phyloP scores from a whole-genome alignment of 2,888 invertebrate species.

The Apotomis turbidana region DNA sequence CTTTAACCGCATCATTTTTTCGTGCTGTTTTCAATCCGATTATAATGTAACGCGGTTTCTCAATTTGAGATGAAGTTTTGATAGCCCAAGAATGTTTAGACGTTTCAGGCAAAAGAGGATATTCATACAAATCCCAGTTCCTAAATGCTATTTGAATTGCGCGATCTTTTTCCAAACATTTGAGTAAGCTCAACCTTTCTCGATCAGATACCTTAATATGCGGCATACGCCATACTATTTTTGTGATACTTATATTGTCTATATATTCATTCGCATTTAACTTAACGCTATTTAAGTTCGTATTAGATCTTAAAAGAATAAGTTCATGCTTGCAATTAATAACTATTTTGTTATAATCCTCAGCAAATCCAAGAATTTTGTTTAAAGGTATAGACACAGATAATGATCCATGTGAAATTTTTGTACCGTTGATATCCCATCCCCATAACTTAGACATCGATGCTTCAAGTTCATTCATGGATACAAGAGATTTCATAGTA shows the following conservation, averaged over 20 bases:
- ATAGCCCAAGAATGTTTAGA: conserved; percentile 53
- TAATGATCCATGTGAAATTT: neutral
- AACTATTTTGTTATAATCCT: neutral
- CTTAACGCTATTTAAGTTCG: conserved; percentile 5
- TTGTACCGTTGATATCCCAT: conserved; percentile 1
- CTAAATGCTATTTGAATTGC: conserved; percentile 52
- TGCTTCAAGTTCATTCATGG: conserved; percentile 4
- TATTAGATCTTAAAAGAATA: neutral
- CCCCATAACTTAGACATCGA: conserved; percentile 3
- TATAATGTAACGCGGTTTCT: conserved; percentile 59
- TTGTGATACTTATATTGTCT: neutral
- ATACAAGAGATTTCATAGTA: conserved; percentile 10
- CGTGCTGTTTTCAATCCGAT: conserved; percentile 20
- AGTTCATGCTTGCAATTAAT: conserved; percentile 2
- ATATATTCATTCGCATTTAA: conserved; percentile 12
- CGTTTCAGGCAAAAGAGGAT: conserved; percentile 54
- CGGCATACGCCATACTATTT: conserved; percentile 16
- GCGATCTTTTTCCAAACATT: conserved; percentile 50
- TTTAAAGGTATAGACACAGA: conserved; percentile 10
- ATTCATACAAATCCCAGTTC: conserved; percentile 60
- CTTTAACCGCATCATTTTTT: neutral
- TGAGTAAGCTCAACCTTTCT: neutral
- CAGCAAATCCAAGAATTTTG: conserved; percentile 1
- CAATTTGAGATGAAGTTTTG: conserved; percentile 55
- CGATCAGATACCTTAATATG: conserved; percentile 1